Base-by-base conservation (phyloP, 2,797 vertebrate species). In the Myotis myotis region DNA sequence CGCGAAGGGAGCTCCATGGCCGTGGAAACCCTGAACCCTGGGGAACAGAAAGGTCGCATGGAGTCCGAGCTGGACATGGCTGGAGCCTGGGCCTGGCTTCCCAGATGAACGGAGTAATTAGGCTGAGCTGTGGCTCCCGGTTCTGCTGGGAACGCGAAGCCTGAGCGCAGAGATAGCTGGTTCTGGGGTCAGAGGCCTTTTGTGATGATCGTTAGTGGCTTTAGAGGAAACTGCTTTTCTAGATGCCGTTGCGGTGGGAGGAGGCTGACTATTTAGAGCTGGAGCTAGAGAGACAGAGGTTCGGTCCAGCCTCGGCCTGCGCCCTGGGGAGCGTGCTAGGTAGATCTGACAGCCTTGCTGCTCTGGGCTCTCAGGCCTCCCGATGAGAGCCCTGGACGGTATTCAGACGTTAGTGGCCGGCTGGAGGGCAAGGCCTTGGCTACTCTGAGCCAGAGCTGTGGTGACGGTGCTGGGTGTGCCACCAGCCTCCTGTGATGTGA, bases 101-200 rank as follows among this genome's bases (percentile, higher is more conserved):
- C 38, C 28, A 4, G 57, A 47, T 1, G 22, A 36, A 83, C 0
- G 25, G 51, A 23, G 17, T 47, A 6, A 47, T 66, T 16, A 66
- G 70, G 16, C 91, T 36, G 62, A 81, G 66, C 30, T 23, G 6
- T 0, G 4, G 64, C 71, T 88, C 23, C 1, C 1, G 5, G 57
- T 11, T 87, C 76, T 85, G 64, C 41, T 17, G 55, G 71, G 62
- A 80, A 44, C 38, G 4, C 2, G 15, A 92, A 47, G n/a, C 41
- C n/a, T 71, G 5, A 78, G 62, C 55, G 55, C 80, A 89, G 79
- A 76, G 78, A n/a, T 8, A 62, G 36, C 74, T 68, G 74, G 57
- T 93, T 94, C 53, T 6, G 30, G 87, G 57, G 87, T 71, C 91
- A 93, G 86, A 96, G 86, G 41, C 55, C 93, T 82, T 94, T 93